These are phyloP conservation scores for Pecten maximus DNA, from an alignment of 2,888 invertebrate genomes.

Conservation along the genomic window DNA sequence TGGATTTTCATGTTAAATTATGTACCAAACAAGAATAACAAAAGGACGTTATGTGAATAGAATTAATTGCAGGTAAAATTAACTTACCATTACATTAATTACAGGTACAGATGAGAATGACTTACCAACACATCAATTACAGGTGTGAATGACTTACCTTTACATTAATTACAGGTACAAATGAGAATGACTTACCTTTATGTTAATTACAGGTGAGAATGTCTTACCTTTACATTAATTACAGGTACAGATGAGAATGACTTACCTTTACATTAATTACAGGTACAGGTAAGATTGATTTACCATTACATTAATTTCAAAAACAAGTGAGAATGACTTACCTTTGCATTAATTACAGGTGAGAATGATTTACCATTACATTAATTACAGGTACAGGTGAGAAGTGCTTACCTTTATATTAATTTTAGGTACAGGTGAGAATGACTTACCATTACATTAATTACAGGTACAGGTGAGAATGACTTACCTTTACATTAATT, in stretches of 20 bases:
- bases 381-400: background rate
- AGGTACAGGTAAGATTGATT: background rate
- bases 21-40: no score
- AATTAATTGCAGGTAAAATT: no score
- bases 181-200: background rate
- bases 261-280: background rate
- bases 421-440: background rate
- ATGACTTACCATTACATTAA: background rate
- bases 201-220: no score
- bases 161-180: background rate
- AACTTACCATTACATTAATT: no score
- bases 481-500: background rate
- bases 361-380: background rate
- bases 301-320: background rate
- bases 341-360: no score
- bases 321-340: background rate
- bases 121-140: background rate
- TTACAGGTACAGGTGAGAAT: background rate
- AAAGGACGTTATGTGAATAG: no score
- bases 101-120: no score
- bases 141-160: background rate
- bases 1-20: no score
- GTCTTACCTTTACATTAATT: background rate
- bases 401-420: background rate
- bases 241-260: background rate